Conservation (phyloP, 2,888 invertebrate species). For the Aleiodes leptofemur region DNA sequence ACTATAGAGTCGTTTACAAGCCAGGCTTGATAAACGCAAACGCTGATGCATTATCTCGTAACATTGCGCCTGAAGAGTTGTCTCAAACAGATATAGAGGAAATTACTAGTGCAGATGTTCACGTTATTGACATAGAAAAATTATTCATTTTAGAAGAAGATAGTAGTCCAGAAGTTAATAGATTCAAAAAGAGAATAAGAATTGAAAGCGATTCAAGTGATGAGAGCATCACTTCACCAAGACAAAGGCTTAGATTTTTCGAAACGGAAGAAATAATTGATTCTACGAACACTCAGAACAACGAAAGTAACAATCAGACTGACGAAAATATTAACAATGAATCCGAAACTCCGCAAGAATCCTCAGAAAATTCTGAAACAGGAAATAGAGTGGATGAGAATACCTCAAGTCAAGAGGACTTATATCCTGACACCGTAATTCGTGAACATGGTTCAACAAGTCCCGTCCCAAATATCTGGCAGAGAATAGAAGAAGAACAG, state of each 20-base stretch:
- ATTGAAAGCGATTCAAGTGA: background rate
- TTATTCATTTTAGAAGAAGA: background rate
- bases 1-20: slow-evolving; percentile 40
- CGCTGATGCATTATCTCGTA: slow-evolving; percentile 40
- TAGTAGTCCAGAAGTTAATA: background rate
- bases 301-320: too few relatives aligned
- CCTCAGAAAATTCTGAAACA: too few relatives aligned
- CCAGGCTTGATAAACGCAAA: slow-evolving; percentile 41
- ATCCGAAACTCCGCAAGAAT: too few relatives aligned
- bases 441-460: too few relatives aligned
- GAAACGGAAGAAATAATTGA: background rate
- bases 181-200: background rate
- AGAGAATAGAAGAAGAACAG: background rate
- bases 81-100: background rate
- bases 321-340: too few relatives aligned
- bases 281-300: too few relatives aligned
- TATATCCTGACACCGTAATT: too few relatives aligned
- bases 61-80: background rate
- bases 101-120: background rate
- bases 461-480: too few relatives aligned
- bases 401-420: too few relatives aligned
- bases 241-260: too few relatives aligned
- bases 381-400: too few relatives aligned
- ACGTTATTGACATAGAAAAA: background rate
- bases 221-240: background rate